phyloP scores from a whole-genome alignment of 2,797 vertebrate genomes.

The Rhinogobio ventralis region DNA sequence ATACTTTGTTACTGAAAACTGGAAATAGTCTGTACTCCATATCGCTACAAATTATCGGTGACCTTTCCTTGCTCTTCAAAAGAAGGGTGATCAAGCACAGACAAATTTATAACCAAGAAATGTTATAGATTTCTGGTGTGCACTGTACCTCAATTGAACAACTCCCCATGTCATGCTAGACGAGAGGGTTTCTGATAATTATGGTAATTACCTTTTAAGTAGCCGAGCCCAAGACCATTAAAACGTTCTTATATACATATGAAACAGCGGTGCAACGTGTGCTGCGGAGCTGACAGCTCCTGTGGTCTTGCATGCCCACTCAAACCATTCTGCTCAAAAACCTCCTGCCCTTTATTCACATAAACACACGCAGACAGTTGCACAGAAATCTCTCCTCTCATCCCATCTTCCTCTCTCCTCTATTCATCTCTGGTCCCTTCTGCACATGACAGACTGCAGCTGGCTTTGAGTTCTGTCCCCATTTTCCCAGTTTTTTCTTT shows the following conservation, averaged over 20 bases:
- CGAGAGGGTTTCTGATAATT: constrained; percentile 50
- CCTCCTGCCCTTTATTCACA: constrained; percentile 17
- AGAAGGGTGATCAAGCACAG: neutral
- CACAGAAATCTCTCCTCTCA: constrained; percentile 16
- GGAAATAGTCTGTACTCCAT: neutral
- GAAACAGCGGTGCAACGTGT: constrained; percentile 34
- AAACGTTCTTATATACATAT: constrained; percentile 52
- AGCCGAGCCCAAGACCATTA: constrained; percentile 37
- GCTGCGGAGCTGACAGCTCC: constrained; percentile 38
- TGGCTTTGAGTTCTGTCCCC: constrained; percentile 58
- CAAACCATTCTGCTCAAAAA: constrained; percentile 38
- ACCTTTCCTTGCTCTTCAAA: neutral
- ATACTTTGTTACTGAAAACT: neutral
- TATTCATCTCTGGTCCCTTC: constrained; percentile 55
- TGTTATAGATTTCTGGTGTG: constrained; percentile 2
- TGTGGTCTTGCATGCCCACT: constrained; percentile 43
- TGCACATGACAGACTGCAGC: constrained; percentile 63
- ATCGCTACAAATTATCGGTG: neutral
- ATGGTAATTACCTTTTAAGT: constrained; percentile 56
- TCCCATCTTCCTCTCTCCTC: constrained; percentile 37
- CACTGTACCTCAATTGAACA: neutral
- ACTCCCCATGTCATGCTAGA: constrained; percentile 22
- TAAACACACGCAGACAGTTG: constrained; percentile 8
- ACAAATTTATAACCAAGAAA: neutral
- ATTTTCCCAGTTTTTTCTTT: constrained; percentile 1